Evolutionary conservation across 1,140 invertebrate genomes (phyloP).

Genomic region (Pentalonia nigronervosa): DNA sequence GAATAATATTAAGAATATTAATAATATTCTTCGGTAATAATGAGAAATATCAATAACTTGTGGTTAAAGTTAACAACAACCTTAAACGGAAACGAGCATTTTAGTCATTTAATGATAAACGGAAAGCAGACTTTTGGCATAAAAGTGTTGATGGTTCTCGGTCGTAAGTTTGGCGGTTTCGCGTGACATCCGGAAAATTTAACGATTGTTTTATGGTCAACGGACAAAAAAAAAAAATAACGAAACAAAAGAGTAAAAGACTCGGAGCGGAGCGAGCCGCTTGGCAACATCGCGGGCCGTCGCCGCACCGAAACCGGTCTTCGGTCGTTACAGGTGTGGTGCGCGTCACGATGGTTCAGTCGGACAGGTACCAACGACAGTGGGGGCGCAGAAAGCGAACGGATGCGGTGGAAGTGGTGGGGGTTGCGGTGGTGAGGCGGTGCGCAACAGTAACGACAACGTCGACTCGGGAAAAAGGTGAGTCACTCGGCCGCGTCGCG

Average conservation of each 20-base stretch:
- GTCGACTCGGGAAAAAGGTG: constrained; percentile 19
- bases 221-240: background rate
- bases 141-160: background rate
- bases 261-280: background rate
- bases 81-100: background rate
- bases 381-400: background rate
- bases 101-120: background rate
- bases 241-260: background rate
- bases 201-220: background rate
- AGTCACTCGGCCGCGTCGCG: background rate
- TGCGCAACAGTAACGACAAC: constrained; percentile 16
- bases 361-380: background rate
- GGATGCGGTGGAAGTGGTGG: background rate
- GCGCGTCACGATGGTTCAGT: background rate
- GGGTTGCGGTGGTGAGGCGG: background rate
- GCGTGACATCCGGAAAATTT: background rate
- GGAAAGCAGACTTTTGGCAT: background rate
- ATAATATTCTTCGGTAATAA: no score
- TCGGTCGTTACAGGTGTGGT: background rate
- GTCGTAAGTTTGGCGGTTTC: background rate
- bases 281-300: constrained; percentile 38
- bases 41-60: no score
- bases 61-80: no score
- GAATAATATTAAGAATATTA: no score
- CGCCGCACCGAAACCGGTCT: background rate